Base-by-base conservation (phyloP, 2,113 vertebrate genomes). In the Sander lucioperca region DNA sequence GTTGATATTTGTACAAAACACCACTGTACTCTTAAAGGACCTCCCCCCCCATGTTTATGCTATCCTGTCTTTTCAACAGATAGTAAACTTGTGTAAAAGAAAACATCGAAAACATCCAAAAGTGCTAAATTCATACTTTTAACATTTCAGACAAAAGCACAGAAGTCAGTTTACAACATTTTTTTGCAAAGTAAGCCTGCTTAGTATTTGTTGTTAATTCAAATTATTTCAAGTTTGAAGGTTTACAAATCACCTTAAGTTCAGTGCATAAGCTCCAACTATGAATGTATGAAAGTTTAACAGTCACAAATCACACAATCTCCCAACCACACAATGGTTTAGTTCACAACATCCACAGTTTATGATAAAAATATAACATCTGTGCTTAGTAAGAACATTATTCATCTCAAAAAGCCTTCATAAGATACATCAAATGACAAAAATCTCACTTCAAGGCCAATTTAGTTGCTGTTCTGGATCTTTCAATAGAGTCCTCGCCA, bases 351-450 rank as follows among this genome's bases (percentile, higher is more conserved):
- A 67, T 54, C 64, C 47, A 79, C 68, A 47, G 57, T 83, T 83
- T 74, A 58, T n/a, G 11, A 79, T 75, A 70, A 87, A 89, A 89
- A 84, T 84, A 86, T 6, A 86, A 62, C 69, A 75, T 78, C 66
- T 84, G 59, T 30, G 3, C 54, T 39, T 14, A 25, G 68, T 74
- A 14, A 79, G 39, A 74, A 84, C 21, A 56, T 57, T 48, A 69
- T 48, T 57, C 13, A 57, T 74, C 33, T 61, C 54, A 67, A 51
- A 72, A 59, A 11, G 10, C 15, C 3, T 68, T 9, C 43, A 58
- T 6, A 45, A 2, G 5, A 33, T 0, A 7, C 13, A 4, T n/a
- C 4, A 48, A 25, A 50, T 5, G 23, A n/a, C n/a, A 3, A 53
- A n/a, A 23, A 43, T 11, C 45, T 66, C 43, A 45, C 9, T 25